These are phyloP conservation scores for Mayetiola destructor DNA, from an alignment of 2,888 invertebrate species.

Conservation along the genomic window DNA sequence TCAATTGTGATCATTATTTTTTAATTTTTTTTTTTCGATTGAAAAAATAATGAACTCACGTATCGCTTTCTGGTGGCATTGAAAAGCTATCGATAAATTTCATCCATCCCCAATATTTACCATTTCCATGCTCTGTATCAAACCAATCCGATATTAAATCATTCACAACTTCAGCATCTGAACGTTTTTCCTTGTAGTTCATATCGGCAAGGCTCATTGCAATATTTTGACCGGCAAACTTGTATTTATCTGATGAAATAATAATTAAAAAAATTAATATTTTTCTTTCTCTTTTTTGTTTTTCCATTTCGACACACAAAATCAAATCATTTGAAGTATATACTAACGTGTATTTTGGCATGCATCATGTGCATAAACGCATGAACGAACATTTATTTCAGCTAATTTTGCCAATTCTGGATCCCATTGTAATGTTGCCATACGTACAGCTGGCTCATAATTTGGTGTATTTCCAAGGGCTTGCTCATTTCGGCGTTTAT, in stretches of 20 bases:
- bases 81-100: no score
- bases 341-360: slow-evolving; percentile 27
- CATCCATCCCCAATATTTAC: not conserved
- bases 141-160: not conserved
- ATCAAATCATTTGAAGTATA: not conserved
- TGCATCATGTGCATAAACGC: slow-evolving; percentile 28
- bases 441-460: not conserved
- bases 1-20: no score
- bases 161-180: not conserved
- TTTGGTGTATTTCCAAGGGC: not conserved
- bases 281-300: no score
- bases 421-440: slow-evolving; percentile 24
- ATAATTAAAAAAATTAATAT: no score
- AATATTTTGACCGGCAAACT: slow-evolving; percentile 28
- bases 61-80: no score
- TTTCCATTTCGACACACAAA: not conserved
- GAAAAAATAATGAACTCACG: no score
- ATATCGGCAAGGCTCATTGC: not conserved
- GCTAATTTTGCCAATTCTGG: slow-evolving; percentile 28
- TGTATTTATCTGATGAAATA: slow-evolving; percentile 26
- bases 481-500: not conserved
- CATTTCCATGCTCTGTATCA: not conserved
- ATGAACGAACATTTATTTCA: slow-evolving; percentile 27
- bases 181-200: not conserved
- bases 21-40: no score